Evolutionary conservation across 2,888 invertebrate species (phyloP).

Genomic region (Agrenia bidenticulata): DNA sequence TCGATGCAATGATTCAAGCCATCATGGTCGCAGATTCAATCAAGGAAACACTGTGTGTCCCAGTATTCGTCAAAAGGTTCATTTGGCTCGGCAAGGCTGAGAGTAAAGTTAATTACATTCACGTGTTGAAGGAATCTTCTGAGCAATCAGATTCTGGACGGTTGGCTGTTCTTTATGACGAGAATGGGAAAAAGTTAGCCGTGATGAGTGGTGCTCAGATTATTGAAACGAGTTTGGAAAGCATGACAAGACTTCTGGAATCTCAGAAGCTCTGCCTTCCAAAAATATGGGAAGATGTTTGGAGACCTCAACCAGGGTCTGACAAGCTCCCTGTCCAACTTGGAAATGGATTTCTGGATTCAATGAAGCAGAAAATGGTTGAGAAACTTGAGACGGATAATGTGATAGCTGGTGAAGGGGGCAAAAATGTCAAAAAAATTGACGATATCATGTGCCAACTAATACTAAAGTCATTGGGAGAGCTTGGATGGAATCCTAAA

Average conservation of each 20-base stretch:
- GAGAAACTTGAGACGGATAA: background rate
- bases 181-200: background rate
- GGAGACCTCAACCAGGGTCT: background rate
- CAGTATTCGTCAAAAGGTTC: constrained; percentile 2
- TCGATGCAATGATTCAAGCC: constrained; percentile 14
- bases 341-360: background rate
- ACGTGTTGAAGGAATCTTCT: background rate
- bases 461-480: too few species aligned
- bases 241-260: background rate
- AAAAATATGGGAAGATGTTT: background rate
- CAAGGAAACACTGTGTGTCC: constrained; percentile 1
- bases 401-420: too few species aligned
- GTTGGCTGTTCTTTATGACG: background rate
- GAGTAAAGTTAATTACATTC: background rate
- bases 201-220: background rate
- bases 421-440: too few species aligned
- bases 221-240: constrained; percentile 2
- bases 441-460: background rate
- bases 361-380: background rate
- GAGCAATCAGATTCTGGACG: background rate
- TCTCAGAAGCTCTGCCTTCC: background rate
- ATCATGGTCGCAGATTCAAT: background rate
- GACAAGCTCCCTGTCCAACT: background rate
- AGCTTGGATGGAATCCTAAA: too few species aligned
- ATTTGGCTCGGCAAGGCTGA: background rate